Conservation (phyloP, 2,797 vertebrate genomes). For the Syngnathus rostellatus region DNA sequence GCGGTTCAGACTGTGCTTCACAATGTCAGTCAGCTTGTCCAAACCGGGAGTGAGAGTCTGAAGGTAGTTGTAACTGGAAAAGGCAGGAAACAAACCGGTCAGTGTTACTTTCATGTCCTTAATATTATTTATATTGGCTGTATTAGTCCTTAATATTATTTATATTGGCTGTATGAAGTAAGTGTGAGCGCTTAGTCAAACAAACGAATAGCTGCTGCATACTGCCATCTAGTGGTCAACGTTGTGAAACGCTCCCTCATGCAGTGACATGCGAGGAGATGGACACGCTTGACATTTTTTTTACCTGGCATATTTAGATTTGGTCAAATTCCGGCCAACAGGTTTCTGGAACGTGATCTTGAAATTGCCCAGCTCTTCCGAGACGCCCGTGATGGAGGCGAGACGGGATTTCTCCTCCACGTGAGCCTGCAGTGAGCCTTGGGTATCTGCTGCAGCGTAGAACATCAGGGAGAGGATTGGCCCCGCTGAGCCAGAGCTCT, state of each 20-base stretch:
- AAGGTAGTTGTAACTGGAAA: slow-evolving; percentile 82
- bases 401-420: slow-evolving; percentile 72
- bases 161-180: too few relatives aligned
- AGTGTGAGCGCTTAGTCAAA: not conserved
- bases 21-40: slow-evolving; percentile 81
- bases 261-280: not conserved
- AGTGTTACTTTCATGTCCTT: not conserved
- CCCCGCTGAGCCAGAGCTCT: slow-evolving; percentile 58
- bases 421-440: slow-evolving; percentile 73
- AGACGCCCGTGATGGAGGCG: slow-evolving; percentile 74
- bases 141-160: too few relatives aligned
- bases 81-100: slow-evolving; percentile 10
- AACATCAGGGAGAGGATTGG: slow-evolving; percentile 85
- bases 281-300: not conserved
- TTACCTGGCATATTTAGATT: slow-evolving; percentile 78
- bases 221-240: not conserved
- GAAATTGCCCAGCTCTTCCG: slow-evolving; percentile 85
- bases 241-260: not conserved
- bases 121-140: not conserved
- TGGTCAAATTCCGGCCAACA: slow-evolving; percentile 56
- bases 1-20: slow-evolving; percentile 75
- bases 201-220: not conserved
- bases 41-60: slow-evolving; percentile 75
- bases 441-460: slow-evolving; percentile 83
- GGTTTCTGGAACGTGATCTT: slow-evolving; percentile 81